Evolutionary conservation across 2,113 vertebrate species (phyloP).

Genomic region (Spermophilus dauricus): DNA sequence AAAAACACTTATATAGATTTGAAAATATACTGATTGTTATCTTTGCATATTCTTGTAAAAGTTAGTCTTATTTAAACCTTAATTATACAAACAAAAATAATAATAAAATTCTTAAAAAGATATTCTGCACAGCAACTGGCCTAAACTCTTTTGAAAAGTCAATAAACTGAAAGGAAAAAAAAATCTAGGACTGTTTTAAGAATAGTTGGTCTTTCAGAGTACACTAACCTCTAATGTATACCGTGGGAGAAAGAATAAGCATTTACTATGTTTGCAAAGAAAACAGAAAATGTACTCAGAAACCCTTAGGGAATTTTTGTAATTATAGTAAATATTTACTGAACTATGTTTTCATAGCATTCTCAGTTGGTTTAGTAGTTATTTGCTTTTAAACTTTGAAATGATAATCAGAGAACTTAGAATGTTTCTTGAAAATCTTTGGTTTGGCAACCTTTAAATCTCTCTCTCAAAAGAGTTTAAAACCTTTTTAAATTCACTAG

Average conservation of each 20-base stretch:
- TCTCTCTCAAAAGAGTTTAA: conserved; percentile 23
- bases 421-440: background rate
- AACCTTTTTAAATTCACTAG: background rate
- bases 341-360: conserved; percentile 35
- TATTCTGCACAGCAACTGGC: background rate
- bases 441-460: conserved; percentile 49
- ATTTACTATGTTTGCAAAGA: background rate
- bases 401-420: background rate
- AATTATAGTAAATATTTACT: conserved; percentile 27
- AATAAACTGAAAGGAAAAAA: background rate
- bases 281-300: conserved; percentile 18
- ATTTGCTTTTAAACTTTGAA: conserved; percentile 55
- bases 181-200: background rate
- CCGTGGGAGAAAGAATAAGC: background rate
- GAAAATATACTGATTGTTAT: background rate
- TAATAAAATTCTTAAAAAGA: background rate
- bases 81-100: background rate
- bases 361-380: conserved; percentile 1
- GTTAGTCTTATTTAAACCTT: background rate
- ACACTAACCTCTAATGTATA: background rate
- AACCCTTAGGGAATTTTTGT: background rate
- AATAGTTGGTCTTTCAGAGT: background rate
- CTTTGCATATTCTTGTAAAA: background rate
- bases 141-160: background rate
- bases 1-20: background rate